Evolutionary conservation across 2,888 invertebrate species (phyloP).

Genomic region (Strigamia maritima): DNA sequence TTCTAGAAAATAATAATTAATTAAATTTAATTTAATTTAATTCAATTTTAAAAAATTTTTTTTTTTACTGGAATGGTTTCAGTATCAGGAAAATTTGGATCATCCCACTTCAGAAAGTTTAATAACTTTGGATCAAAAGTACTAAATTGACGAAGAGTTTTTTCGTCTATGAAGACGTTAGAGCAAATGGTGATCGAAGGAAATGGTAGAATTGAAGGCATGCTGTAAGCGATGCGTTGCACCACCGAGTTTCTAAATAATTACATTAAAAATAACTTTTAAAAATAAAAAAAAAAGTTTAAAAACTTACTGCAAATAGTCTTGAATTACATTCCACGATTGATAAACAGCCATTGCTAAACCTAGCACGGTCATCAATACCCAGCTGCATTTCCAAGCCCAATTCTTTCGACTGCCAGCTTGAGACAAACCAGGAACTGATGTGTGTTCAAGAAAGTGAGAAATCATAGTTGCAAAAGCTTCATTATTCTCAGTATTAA

Average conservation of each 20-base stretch:
- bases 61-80: background rate
- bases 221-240: background rate
- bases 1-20: background rate
- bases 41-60: background rate
- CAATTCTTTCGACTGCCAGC: conserved; percentile 1
- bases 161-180: background rate
- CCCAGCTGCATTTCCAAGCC: background rate
- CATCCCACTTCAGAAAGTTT: background rate
- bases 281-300: background rate
- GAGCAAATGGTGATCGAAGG: conserved; percentile 15
- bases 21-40: background rate
- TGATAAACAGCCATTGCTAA: conserved; percentile 2
- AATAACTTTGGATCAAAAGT: background rate
- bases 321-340: background rate
- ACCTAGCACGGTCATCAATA: background rate
- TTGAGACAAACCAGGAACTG: conserved; percentile 20
- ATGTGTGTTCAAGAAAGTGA: conserved; percentile 3
- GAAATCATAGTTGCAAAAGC: background rate
- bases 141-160: background rate
- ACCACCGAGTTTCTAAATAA: background rate
- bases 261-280: background rate
- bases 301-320: conserved; percentile 8
- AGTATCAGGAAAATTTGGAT: background rate
- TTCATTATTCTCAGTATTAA: background rate
- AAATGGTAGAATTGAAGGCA: background rate